phyloP scores from a whole-genome alignment of 92 coral and sea anemone genomes.

The Palythoa heliodiscus region DNA sequence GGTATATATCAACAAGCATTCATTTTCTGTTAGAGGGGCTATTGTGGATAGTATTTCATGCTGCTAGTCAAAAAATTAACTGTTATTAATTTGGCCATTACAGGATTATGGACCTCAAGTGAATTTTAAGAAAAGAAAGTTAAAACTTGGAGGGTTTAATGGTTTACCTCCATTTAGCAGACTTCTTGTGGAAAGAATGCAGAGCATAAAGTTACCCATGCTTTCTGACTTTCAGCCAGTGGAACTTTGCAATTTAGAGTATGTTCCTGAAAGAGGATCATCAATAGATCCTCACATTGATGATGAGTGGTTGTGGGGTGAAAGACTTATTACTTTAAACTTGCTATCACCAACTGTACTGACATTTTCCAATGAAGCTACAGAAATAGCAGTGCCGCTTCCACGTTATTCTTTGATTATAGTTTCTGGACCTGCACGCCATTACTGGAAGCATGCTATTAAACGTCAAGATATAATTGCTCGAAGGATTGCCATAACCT shows the following conservation, averaged over 20 bases:
- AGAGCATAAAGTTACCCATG: slow-evolving; percentile 42
- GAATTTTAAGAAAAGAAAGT: slow-evolving; percentile 89
- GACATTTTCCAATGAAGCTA: slow-evolving; percentile 62
- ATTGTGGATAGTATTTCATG: too few relatives aligned
- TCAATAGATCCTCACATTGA: slow-evolving; percentile 95
- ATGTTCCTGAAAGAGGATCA: slow-evolving; percentile 83
- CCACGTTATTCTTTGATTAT: slow-evolving; percentile 79
- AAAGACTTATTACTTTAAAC: slow-evolving; percentile 85
- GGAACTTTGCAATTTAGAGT: slow-evolving; percentile 93
- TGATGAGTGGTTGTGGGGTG: slow-evolving; percentile 98
- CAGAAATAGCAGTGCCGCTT: slow-evolving; percentile 76
- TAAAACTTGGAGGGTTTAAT: slow-evolving; percentile 73
- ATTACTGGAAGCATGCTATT: slow-evolving; percentile 91
- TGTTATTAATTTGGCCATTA: neutral
- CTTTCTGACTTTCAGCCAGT: slow-evolving; percentile 79
- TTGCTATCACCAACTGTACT: slow-evolving; percentile 72
- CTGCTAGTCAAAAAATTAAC: too few relatives aligned
- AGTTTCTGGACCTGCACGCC: slow-evolving; percentile 79
- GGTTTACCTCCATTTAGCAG: slow-evolving; percentile 88
- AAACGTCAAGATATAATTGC: slow-evolving; percentile 75
- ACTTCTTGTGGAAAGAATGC: slow-evolving; percentile 76
- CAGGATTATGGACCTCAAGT: slow-evolving; percentile 99
- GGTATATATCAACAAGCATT: too few relatives aligned
- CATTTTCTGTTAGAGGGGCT: too few relatives aligned
- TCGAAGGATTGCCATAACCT: slow-evolving; percentile 86